These are phyloP conservation scores for Drosophila subquinaria DNA, from an alignment of 2,888 invertebrate species.

Conservation along the genomic window DNA sequence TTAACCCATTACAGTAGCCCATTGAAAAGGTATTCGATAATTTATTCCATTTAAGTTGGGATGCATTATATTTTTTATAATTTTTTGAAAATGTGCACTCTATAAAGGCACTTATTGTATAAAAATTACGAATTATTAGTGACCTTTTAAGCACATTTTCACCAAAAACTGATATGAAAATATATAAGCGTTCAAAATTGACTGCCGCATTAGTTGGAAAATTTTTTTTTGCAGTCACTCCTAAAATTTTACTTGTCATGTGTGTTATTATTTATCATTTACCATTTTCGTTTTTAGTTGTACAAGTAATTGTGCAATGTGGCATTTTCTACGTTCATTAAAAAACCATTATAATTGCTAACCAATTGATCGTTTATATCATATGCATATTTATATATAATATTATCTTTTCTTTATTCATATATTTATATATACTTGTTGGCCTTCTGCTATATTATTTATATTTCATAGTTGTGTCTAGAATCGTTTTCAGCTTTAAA, in stretches of 20 bases:
- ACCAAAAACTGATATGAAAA: conserved; percentile 78
- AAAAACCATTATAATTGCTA: conserved; percentile 76
- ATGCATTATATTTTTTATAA: conserved; percentile 50
- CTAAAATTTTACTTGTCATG: conserved; percentile 3
- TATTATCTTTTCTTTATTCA: conserved; percentile 38
- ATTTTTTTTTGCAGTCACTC: no score
- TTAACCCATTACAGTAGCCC: no score
- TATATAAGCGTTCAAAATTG: conserved; percentile 70
- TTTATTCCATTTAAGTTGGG: conserved; percentile 65
- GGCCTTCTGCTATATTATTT: conserved; percentile 58
- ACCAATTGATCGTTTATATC: conserved; percentile 60
- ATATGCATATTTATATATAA: conserved; percentile 34
- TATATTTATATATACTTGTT: conserved; percentile 65
- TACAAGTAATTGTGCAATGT: conserved; percentile 65
- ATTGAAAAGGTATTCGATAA: conserved; percentile 49
- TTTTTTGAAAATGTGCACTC: conserved; percentile 25
- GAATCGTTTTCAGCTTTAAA: conserved; percentile 48
- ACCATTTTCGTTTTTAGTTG: conserved; percentile 17
- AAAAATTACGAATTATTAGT: conserved; percentile 58
- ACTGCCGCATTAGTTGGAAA: conserved; percentile 38
- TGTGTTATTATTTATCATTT: neutral
- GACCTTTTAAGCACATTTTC: conserved; percentile 39
- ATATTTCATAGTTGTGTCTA: conserved; percentile 54
- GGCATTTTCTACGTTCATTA: conserved; percentile 66
- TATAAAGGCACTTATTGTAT: no score